Percentiles rank a stretch among this genome's conserved stretches.
These are phyloP conservation scores for Grallaria varia DNA, from an alignment of 2,113 vertebrate genomes.

Conservation along the genomic window DNA sequence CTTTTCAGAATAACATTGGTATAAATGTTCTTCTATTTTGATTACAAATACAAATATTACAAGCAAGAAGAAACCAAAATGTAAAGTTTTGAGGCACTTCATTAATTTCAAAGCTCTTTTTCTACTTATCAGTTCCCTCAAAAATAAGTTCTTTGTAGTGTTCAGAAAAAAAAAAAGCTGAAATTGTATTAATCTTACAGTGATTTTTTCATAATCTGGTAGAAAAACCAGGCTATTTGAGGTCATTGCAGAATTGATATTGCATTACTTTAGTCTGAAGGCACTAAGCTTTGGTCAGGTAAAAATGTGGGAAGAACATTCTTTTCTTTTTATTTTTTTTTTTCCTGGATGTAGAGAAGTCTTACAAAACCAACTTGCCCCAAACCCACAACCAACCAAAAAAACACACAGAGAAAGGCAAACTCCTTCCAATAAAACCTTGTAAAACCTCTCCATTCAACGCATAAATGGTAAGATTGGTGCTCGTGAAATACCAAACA, in stretches of 20 bases:
- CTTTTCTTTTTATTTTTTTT: neutral
- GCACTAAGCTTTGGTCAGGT: neutral
- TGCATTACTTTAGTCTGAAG: neutral
- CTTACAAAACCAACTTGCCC: neutral
- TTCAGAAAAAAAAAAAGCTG: neutral
- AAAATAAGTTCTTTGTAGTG: neutral
- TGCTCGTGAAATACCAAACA: neutral
- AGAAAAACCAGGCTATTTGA: neutral
- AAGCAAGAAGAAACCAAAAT: neutral
- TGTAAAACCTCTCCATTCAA: neutral
- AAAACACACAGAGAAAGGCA: neutral
- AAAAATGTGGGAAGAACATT: neutral
- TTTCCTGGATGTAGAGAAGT: neutral
- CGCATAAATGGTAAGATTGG: neutral
- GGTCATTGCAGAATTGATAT: neutral
- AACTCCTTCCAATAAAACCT: neutral
- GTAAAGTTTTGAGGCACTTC: neutral
- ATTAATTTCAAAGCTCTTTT: neutral
- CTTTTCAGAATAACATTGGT: neutral
- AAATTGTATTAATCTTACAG: neutral
- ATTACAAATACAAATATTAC: neutral
- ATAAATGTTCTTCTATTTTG: neutral
- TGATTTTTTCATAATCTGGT: neutral
- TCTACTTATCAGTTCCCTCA: neutral
- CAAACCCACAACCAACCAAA: accelerated